phyloP scores from a whole-genome alignment of 1,140 invertebrate species.

The Ruditapes philippinarum region DNA sequence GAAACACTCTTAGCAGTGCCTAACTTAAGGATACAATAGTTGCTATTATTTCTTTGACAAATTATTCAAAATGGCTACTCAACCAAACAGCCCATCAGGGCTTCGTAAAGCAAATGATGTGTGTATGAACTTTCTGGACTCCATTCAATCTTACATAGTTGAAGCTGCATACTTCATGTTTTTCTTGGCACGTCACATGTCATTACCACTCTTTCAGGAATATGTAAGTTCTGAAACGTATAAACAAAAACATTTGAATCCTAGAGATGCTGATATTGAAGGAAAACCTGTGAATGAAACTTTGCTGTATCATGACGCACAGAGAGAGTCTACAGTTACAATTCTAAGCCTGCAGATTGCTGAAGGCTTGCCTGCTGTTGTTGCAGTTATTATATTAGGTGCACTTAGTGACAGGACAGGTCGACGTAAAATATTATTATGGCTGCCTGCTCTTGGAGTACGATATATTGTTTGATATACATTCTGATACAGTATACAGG shows the following conservation, averaged over 20 bases:
- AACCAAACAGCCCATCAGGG: background rate
- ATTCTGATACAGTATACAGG: slow-evolving; percentile 82
- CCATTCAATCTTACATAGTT: slow-evolving; percentile 79
- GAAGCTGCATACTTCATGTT: slow-evolving; percentile 82
- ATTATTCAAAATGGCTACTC: slow-evolving; percentile 1
- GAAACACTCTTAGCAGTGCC: too few species aligned
- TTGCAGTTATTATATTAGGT: slow-evolving; percentile 82
- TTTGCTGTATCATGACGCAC: slow-evolving; percentile 72
- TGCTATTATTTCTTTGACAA: too few species aligned
- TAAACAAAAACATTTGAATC: slow-evolving; percentile 75
- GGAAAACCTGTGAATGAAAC: slow-evolving; percentile 51
- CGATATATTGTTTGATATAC: slow-evolving; percentile 81
- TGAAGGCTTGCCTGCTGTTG: slow-evolving; percentile 83
- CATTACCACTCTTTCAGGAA: slow-evolving; percentile 83
- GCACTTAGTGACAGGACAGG: slow-evolving; percentile 83
- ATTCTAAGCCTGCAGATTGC: slow-evolving; percentile 83
- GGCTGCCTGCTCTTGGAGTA: slow-evolving; percentile 81
- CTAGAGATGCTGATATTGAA: slow-evolving; percentile 49
- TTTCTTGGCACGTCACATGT: slow-evolving; percentile 83
- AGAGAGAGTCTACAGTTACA: slow-evolving; percentile 79
- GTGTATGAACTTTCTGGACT: slow-evolving; percentile 61
- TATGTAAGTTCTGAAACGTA: slow-evolving; percentile 81
- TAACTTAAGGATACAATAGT: too few species aligned
- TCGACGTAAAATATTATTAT: slow-evolving; percentile 79
- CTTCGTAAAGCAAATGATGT: slow-evolving; percentile 11